Conservation (phyloP, 2,113 vertebrate species). For the Leiothrix lutea region DNA sequence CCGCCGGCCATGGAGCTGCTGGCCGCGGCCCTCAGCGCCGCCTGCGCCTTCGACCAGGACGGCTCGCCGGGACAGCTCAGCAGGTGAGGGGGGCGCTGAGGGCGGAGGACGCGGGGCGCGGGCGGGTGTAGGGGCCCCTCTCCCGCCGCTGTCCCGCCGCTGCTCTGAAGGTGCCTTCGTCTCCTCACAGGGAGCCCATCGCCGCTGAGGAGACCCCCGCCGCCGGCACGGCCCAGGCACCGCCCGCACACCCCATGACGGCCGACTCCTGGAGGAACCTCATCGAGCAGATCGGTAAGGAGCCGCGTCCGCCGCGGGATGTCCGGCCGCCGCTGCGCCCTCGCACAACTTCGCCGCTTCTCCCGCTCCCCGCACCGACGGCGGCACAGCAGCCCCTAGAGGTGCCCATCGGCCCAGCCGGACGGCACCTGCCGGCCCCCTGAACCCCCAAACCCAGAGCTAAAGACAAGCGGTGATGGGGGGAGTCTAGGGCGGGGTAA, state of each 20-base stretch:
- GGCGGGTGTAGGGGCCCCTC: background rate
- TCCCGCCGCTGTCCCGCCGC: background rate
- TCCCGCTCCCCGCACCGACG: background rate
- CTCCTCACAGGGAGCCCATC: conserved; percentile 42
- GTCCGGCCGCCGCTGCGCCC: background rate
- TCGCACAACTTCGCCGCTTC: background rate
- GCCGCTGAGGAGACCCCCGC: conserved; percentile 63
- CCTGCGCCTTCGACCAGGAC: too few species aligned
- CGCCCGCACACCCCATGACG: conserved; percentile 73
- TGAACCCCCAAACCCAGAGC: background rate
- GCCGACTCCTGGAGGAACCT: conserved; percentile 78
- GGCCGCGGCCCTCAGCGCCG: too few species aligned
- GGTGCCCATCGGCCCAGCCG: background rate
- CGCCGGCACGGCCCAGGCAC: conserved; percentile 51
- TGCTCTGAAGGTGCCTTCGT: background rate
- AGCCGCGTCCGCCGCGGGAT: background rate
- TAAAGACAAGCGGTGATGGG: background rate
- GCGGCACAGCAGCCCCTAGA: background rate
- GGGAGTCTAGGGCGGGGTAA: background rate
- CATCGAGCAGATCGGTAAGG: conserved; percentile 79
- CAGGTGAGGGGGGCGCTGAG: too few species aligned
- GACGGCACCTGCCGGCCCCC: background rate
- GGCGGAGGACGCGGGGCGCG: background rate
- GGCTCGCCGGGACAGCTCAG: too few species aligned
- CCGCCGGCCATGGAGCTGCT: too few species aligned